These are phyloP conservation scores for Brachyhypopomus occidentalis DNA, from an alignment of 2,113 vertebrate species.

Conservation along the genomic window DNA sequence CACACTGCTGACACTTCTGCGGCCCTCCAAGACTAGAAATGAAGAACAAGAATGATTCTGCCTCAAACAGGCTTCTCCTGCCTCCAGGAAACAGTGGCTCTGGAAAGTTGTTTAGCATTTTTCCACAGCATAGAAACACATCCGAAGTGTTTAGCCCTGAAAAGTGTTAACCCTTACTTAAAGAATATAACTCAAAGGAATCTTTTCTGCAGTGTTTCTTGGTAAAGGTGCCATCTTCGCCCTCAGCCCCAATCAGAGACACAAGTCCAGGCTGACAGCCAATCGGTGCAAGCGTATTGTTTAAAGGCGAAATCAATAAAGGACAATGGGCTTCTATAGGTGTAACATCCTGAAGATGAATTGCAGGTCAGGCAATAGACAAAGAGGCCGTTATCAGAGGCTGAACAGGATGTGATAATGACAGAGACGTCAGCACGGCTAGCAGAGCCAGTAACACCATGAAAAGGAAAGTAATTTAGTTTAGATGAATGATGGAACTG, in stretches of 20 bases:
- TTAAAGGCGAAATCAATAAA: slow-evolving; percentile 13
- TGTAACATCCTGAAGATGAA: slow-evolving; percentile 40
- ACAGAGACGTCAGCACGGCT: not conserved
- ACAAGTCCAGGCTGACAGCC: not conserved
- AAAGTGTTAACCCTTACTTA: not conserved
- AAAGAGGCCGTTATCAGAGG: slow-evolving; percentile 24
- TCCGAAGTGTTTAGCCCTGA: slow-evolving; percentile 17
- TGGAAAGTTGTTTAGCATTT: slow-evolving; percentile 7
- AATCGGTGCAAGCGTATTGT: slow-evolving; percentile 1
- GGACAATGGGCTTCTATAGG: slow-evolving; percentile 4
- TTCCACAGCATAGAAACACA: slow-evolving; percentile 5
- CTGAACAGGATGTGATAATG: slow-evolving; percentile 29
- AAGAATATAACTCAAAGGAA: too few relatives aligned
- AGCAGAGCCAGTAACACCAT: not conserved
- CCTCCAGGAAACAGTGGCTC: slow-evolving; percentile 18
- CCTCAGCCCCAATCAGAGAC: not conserved
- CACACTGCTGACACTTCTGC: not conserved
- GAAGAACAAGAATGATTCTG: slow-evolving; percentile 24
- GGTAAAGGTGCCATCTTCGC: not conserved
- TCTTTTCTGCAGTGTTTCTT: not conserved
- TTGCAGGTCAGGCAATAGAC: slow-evolving; percentile 30
- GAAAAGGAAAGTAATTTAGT: not conserved
- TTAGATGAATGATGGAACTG: not conserved
- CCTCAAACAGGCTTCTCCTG: slow-evolving; percentile 8
- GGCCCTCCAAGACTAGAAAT: not conserved